These are phyloP conservation scores for Dysmachus trigonus DNA, from an alignment of 2,888 invertebrate species.

Conservation along the genomic window DNA sequence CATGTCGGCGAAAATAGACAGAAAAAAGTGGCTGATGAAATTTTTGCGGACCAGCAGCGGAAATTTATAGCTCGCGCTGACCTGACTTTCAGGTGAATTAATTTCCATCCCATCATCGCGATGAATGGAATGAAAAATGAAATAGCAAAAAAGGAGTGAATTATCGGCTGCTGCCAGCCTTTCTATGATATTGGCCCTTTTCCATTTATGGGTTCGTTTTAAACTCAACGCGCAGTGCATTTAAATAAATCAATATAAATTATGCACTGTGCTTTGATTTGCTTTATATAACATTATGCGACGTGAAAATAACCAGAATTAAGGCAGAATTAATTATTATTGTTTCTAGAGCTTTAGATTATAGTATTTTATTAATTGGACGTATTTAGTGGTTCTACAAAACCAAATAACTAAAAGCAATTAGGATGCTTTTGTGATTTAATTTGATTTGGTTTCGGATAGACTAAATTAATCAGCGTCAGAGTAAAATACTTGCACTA, in stretches of 20 bases:
- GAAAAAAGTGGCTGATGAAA: background rate
- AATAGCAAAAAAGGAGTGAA: background rate
- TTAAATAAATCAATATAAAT: background rate
- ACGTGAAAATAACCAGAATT: background rate
- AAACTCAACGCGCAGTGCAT: background rate
- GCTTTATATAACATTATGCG: background rate
- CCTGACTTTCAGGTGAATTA: constrained; percentile 10
- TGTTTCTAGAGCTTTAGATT: background rate
- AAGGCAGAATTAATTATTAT: background rate
- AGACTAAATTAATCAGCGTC: background rate
- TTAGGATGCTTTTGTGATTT: background rate
- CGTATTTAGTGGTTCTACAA: background rate
- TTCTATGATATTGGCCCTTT: background rate
- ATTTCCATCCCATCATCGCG: background rate
- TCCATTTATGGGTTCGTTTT: background rate
- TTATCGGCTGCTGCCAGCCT: background rate
- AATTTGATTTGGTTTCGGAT: background rate
- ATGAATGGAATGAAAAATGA: background rate
- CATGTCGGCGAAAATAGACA: background rate
- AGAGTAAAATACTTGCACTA: background rate
- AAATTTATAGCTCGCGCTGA: background rate
- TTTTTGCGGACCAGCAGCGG: background rate
- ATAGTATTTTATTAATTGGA: background rate
- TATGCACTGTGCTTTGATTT: background rate
- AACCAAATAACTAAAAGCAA: background rate